Conservation (phyloP, 1,140 invertebrate genomes). For the Caerostris darwini region DNA sequence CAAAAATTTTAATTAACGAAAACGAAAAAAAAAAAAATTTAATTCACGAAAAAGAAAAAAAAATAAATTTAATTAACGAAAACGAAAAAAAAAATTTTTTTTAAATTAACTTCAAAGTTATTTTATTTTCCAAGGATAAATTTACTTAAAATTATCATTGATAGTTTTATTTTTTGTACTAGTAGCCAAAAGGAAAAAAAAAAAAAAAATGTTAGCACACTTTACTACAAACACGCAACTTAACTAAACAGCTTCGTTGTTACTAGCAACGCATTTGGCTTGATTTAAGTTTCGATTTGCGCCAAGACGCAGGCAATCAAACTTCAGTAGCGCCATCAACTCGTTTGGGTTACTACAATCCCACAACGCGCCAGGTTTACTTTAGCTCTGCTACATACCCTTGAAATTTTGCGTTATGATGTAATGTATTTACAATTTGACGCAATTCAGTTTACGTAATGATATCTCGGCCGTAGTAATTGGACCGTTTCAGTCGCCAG, state of each 20-base stretch:
- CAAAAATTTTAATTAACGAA: no score
- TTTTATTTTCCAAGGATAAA: not conserved
- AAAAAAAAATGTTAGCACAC: not conserved
- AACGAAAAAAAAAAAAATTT: not conserved
- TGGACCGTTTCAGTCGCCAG: constrained; percentile 16
- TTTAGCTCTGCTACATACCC: not conserved
- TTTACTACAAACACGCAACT: not conserved
- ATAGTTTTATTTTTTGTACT: not conserved
- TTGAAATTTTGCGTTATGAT: constrained; percentile 26
- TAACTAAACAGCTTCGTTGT: constrained; percentile 56
- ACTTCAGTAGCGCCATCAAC: constrained; percentile 21
- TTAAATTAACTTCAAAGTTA: no score
- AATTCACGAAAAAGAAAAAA: no score
- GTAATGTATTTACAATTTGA: constrained; percentile 44
- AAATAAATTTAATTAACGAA: no score
- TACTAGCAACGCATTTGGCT: constrained; percentile 47
- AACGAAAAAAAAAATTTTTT: no score
- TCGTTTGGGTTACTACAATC: constrained; percentile 39
- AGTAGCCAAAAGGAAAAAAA: not conserved
- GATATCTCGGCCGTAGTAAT: constrained; percentile 8
- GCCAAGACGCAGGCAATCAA: constrained; percentile 45
- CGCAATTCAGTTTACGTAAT: constrained; percentile 51
- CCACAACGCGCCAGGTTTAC: constrained; percentile 9
- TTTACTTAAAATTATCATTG: not conserved
- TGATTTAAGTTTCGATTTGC: constrained; percentile 35